These are phyloP conservation scores for Halcyon chelicuti DNA, from an alignment of 2,797 vertebrate species.

Conservation along the genomic window DNA sequence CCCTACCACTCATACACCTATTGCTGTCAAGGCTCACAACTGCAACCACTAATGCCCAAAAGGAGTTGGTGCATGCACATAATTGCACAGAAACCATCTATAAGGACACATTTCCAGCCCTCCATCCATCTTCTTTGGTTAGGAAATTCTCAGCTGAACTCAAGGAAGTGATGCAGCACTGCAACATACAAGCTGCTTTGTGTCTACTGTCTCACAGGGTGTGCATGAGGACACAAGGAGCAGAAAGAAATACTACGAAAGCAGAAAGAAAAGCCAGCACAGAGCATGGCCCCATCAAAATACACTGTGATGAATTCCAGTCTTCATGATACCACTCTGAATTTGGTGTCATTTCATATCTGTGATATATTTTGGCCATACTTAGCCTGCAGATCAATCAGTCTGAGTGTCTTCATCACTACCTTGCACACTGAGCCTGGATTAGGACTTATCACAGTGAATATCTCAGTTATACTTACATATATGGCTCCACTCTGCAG, in stretches of 20 bases:
- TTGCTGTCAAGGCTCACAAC: background rate
- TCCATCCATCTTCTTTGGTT: background rate
- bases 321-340: background rate
- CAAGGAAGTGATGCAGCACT: background rate
- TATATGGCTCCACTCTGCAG: background rate
- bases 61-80: background rate
- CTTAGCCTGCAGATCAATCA: background rate
- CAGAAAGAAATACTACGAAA: background rate
- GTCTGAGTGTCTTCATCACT: background rate
- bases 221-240: background rate
- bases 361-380: background rate
- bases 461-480: background rate
- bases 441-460: background rate
- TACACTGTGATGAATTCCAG: background rate
- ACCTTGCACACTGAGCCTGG: background rate
- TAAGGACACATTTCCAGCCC: background rate
- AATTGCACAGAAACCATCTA: background rate
- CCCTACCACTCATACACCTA: background rate
- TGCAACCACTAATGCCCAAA: background rate
- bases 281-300: background rate
- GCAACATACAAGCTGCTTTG: background rate
- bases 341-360: background rate
- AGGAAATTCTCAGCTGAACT: background rate
- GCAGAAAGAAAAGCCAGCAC: background rate
- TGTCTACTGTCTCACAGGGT: background rate